Evolutionary conservation across 2,113 vertebrate species (phyloP), one percentile per base, ranked within the genome.

Genomic region (Progne subis): DNA sequence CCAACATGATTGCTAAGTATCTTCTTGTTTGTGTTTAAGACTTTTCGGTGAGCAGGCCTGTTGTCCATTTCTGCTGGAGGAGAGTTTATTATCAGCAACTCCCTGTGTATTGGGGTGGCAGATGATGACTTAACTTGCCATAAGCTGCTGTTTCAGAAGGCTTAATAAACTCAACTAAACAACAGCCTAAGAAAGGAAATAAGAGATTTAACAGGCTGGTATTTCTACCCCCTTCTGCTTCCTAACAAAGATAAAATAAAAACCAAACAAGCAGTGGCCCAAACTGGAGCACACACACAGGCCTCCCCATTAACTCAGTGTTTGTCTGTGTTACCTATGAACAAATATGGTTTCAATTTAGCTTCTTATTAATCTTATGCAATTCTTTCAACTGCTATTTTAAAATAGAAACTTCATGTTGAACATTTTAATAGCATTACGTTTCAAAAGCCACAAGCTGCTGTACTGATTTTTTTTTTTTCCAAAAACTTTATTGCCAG

Each of bases 321-420:
- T 93, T 98, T 94, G 79, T 95, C 89, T 91, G 95, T 77, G 55
- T 94, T 98, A 98, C 98, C 96, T 98, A 96, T 55, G 50, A 94
- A 82, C 70, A 90, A 97, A 96, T 75, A 4, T 98, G 98, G 97
- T 98, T 98, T 97, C 97, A 97, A 98, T 98, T 98, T 97, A 98
- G 91, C 74, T 88, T 92, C 96, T 96, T 97, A 97, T 97, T 98
- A 97, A 98, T 97, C 93, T 88, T 20, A 24, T 39, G 56, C 79
- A 90, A 96, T 96, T 97, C 96, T 97, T 98, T 98, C 97, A 97
- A 98, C 93, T 98, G 95, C 92, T 97, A 92, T 92, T 96, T 98
- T 97, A 96, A 97, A 97, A 96, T 96, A 97, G 97, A 97, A 96
- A 97, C 93, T 98, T 95, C 89, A 97, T 82, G 72, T 88, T 97